phyloP scores from a whole-genome alignment of 2,797 vertebrate genomes.

The Orestias chungarensis region DNA sequence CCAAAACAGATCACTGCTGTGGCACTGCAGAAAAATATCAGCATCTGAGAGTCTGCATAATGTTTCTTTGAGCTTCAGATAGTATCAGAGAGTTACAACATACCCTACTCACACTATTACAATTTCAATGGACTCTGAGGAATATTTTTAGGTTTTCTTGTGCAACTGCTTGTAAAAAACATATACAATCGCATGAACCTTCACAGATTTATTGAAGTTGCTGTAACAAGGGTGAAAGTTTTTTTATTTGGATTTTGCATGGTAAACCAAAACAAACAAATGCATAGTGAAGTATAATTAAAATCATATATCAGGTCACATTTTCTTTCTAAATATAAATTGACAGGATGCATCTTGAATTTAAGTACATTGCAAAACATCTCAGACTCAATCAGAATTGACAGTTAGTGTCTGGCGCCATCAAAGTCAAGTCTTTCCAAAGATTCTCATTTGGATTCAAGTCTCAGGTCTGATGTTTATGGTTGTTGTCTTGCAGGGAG shows the following conservation, averaged over 20 bases:
- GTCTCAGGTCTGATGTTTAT: neutral
- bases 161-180: neutral
- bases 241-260: neutral
- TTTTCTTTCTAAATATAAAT: neutral
- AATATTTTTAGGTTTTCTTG: neutral
- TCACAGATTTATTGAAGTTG: neutral
- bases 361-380: neutral
- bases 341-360: neutral
- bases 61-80: conserved; percentile 1
- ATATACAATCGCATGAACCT: neutral
- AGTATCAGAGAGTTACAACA: neutral
- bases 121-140: neutral
- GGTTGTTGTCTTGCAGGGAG: too few species aligned
- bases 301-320: neutral
- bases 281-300: neutral
- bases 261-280: neutral
- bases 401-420: neutral
- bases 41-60: neutral
- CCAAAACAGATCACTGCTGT: neutral
- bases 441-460: neutral
- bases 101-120: neutral
- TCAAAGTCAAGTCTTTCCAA: neutral
- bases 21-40: neutral
- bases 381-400: neutral
- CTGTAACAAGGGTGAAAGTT: neutral